Evolutionary conservation across 2,888 invertebrate genomes (phyloP).

Genomic region (Chrysodeixis includens): DNA sequence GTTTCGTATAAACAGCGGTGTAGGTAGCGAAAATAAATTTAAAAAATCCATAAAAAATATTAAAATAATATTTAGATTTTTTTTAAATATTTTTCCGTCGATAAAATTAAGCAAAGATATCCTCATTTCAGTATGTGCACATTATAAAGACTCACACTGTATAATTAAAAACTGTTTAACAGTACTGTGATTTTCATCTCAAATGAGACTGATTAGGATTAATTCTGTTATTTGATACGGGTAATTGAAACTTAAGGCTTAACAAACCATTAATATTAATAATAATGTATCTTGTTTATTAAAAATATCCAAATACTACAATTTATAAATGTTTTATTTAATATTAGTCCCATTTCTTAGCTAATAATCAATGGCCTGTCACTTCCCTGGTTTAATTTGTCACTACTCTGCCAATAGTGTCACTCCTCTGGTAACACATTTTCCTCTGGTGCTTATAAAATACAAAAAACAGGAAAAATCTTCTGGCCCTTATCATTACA

Average conservation of each 20-base stretch:
- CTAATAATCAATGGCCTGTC: conserved; percentile 1
- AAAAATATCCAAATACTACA: not conserved
- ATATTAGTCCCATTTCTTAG: not conserved
- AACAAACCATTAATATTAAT: not conserved
- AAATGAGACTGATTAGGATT: not conserved
- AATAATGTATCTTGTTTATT: not conserved
- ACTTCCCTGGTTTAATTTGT: not conserved
- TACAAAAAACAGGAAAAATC: not conserved
- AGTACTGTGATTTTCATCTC: too few relatives aligned
- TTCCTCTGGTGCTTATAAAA: not conserved
- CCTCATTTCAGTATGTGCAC: too few relatives aligned
- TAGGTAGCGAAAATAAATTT: too few relatives aligned
- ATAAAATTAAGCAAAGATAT: too few relatives aligned
- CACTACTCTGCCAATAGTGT: conserved; percentile 1
- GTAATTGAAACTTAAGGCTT: not conserved
- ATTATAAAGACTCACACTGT: not conserved
- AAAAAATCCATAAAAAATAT: too few relatives aligned
- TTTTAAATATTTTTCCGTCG: too few relatives aligned
- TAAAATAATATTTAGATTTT: too few relatives aligned
- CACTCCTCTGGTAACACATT: not conserved
- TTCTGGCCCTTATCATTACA: not conserved
- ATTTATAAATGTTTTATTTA: not conserved
- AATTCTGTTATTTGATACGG: not conserved
- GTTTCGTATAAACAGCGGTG: too few relatives aligned
- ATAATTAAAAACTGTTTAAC: conserved; percentile 1